A percentile compares a stretch with the other conserved stretches of the same genome.
Evolutionary conservation across 2,113 vertebrate species (phyloP).

Genomic region (Motacilla alba): DNA sequence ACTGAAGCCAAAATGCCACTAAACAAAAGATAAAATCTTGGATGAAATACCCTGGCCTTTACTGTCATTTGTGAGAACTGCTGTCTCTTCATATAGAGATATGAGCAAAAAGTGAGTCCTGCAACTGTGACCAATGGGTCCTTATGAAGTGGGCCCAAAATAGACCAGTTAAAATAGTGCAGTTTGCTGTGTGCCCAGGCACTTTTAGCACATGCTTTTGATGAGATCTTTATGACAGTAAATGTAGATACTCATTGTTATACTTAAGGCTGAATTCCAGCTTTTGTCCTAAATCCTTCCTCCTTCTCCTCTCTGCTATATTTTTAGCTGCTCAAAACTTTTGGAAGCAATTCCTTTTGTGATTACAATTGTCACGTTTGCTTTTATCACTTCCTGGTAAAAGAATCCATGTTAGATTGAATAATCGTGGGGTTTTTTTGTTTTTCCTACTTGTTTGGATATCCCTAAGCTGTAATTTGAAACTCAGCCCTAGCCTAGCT

Average conservation of each 20-base stretch:
- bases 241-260: background rate
- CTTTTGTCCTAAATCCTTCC: background rate
- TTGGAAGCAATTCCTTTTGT: background rate
- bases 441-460: background rate
- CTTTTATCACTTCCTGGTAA: background rate
- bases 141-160: background rate
- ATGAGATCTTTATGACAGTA: background rate
- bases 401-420: background rate
- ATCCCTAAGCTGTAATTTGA: background rate
- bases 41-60: background rate
- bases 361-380: background rate
- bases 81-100: background rate
- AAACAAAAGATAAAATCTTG: conserved; percentile 18
- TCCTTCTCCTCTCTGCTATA: background rate
- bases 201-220: background rate
- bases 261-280: background rate
- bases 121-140: background rate
- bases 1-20: conserved; percentile 17
- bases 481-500: background rate
- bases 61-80: background rate
- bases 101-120: background rate
- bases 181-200: background rate
- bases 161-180: background rate
- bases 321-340: background rate
- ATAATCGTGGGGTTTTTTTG: background rate